phyloP scores from a whole-genome alignment of 2,797 vertebrate genomes.

The Mionectes olivaceus region DNA sequence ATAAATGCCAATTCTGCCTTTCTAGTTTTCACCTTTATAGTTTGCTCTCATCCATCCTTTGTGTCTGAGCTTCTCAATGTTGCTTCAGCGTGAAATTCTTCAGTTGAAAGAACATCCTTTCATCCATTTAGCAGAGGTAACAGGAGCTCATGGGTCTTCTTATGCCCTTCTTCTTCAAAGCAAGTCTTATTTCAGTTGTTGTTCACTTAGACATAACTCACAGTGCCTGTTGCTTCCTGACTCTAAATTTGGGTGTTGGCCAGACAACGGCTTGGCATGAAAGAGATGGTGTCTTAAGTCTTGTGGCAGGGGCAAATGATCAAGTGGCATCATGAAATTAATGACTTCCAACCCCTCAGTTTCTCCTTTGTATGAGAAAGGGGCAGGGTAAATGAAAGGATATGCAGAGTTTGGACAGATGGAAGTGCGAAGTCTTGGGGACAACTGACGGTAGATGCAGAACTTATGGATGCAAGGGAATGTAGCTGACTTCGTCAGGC shows the following conservation, averaged over 20 bases:
- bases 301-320: background rate
- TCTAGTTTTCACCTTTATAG: background rate
- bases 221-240: background rate
- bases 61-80: background rate
- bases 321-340: background rate
- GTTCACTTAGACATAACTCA: background rate
- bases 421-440: background rate
- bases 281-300: background rate
- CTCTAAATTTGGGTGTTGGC: background rate
- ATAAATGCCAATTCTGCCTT: background rate
- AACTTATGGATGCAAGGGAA: fast-evolving
- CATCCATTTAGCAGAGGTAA: background rate
- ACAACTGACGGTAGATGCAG: background rate
- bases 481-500: too few species aligned
- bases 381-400: background rate
- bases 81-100: background rate
- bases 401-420: background rate
- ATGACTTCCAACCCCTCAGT: background rate
- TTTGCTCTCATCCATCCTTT: background rate
- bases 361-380: background rate
- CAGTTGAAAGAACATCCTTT: background rate
- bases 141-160: background rate
- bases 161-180: background rate
- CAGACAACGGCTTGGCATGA: background rate
- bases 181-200: background rate